These are phyloP conservation scores for Oxyscelio sp. DNA, from an alignment of 2,888 invertebrate genomes.

Conservation along the genomic window DNA sequence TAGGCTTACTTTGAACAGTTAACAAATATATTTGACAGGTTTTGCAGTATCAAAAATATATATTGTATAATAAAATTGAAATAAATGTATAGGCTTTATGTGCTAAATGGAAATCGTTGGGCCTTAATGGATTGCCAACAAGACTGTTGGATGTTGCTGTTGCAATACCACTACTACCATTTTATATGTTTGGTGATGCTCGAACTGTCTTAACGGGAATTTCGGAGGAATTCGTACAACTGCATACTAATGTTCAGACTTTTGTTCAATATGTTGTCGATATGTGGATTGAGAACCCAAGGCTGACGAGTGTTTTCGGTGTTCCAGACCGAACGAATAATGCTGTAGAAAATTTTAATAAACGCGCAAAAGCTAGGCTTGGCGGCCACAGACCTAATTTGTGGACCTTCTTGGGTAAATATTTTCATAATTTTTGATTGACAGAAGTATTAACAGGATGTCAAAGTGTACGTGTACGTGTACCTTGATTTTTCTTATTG, in stretches of 20 bases:
- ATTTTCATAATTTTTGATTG: too few species aligned
- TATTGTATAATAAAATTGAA: too few species aligned
- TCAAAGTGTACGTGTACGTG: too few species aligned
- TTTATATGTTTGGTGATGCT: neutral
- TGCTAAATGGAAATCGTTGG: neutral
- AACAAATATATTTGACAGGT: too few species aligned
- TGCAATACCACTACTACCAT: neutral
- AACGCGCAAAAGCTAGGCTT: neutral
- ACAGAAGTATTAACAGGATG: too few species aligned
- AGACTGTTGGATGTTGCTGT: neutral
- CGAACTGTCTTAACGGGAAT: neutral
- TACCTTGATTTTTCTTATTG: too few species aligned
- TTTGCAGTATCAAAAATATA: too few species aligned
- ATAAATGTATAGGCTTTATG: too few species aligned
- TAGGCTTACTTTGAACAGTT: too few species aligned
- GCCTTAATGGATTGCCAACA: neutral
- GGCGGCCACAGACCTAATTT: neutral
- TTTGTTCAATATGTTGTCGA: neutral
- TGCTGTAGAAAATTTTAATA: slow-evolving; percentile 11
- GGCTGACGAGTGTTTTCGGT: slow-evolving; percentile 1
- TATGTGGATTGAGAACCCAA: neutral
- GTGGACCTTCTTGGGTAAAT: too few species aligned
- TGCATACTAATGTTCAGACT: neutral
- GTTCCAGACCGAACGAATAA: slow-evolving; percentile 4
- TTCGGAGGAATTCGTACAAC: neutral